These are phyloP conservation scores for Toxotes chatareus DNA, from an alignment of 2,113 vertebrate genomes.

Conservation along the genomic window DNA sequence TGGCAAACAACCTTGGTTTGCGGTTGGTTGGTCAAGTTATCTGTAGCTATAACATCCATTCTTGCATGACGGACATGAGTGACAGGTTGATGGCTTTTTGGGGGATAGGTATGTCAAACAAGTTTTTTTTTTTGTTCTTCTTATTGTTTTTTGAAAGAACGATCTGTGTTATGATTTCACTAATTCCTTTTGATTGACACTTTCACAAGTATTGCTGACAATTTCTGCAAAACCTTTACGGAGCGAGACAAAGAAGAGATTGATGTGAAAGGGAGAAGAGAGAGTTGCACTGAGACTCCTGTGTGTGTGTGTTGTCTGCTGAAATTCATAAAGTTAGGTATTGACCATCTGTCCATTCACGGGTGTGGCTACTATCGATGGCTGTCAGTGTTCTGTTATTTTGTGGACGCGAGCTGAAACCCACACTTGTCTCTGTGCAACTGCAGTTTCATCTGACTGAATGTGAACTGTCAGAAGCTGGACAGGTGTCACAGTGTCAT, in stretches of 20 bases:
- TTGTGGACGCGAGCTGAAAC: slow-evolving; percentile 13
- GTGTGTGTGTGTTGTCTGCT: not conserved
- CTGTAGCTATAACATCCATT: not conserved
- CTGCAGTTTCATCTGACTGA: slow-evolving; percentile 26
- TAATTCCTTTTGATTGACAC: slow-evolving; percentile 12
- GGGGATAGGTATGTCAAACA: not conserved
- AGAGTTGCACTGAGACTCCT: not conserved
- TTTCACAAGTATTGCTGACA: not conserved
- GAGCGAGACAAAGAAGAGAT: not conserved
- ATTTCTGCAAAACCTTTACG: not conserved
- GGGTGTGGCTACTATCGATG: not conserved
- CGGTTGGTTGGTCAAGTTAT: not conserved
- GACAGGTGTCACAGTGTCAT: slow-evolving; percentile 49
- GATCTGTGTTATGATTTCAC: not conserved
- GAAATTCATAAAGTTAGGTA: slow-evolving; percentile 29
- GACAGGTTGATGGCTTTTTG: not conserved
- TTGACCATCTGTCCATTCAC: slow-evolving; percentile 25
- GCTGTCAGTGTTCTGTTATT: slow-evolving; percentile 8
- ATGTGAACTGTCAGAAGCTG: slow-evolving; percentile 28
- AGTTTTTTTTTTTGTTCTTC: not conserved
- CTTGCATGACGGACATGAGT: not conserved
- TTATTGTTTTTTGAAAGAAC: not conserved
- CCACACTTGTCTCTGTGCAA: not conserved
- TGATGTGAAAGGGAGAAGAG: not conserved
- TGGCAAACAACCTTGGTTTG: not conserved